These are phyloP conservation scores for Rana temporaria DNA, from an alignment of 2,113 vertebrate species.

Conservation along the genomic window DNA sequence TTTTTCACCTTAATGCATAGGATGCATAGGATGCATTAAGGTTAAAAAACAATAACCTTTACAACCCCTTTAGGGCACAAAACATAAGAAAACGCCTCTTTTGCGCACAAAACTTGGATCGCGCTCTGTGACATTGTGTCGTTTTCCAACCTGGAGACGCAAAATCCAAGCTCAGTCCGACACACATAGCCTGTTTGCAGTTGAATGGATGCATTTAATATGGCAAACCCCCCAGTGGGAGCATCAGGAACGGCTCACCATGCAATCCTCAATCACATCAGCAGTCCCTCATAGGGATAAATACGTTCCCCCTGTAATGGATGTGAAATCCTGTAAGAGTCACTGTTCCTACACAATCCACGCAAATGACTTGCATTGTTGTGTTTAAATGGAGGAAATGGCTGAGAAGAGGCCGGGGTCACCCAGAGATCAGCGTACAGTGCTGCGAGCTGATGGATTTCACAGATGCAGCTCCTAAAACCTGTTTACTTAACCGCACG, in stretches of 20 bases:
- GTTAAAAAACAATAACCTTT: no score
- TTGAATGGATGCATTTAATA: conserved; percentile 36
- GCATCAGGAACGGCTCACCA: neutral
- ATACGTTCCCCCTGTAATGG: conserved; percentile 48
- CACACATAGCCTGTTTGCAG: conserved; percentile 5
- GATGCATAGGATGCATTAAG: no score
- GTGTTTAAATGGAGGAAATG: conserved; percentile 45
- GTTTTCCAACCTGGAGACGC: no score
- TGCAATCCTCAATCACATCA: conserved; percentile 42
- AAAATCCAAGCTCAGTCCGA: no score
- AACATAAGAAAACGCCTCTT: no score
- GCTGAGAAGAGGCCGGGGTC: conserved; percentile 37
- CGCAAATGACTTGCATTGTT: conserved; percentile 36
- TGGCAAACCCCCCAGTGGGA: conserved; percentile 18
- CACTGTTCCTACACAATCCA: conserved; percentile 30
- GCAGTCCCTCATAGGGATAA: conserved; percentile 39
- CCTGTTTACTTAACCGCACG: conserved; percentile 7
- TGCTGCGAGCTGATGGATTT: conserved; percentile 22
- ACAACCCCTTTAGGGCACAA: no score
- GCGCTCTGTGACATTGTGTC: no score
- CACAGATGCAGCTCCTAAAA: conserved; percentile 29
- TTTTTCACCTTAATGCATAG: no score
- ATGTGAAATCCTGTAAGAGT: conserved; percentile 43
- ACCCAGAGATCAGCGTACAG: conserved; percentile 21
- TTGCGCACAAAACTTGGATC: no score